Evolutionary conservation across 1,140 invertebrate species (phyloP).

Genomic region (Gyrodactylus salaris): DNA sequence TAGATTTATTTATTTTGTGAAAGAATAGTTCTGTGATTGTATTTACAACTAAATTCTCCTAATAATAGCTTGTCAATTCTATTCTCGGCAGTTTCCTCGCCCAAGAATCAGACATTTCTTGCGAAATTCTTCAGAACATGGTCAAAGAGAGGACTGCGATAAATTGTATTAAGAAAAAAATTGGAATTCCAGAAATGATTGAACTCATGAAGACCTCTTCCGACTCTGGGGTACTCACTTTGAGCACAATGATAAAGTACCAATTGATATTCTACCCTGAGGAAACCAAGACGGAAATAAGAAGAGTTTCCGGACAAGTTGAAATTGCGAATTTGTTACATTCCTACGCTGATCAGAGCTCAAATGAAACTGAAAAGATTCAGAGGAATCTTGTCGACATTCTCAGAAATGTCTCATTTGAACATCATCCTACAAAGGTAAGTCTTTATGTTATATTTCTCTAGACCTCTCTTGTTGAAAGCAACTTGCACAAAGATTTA

Average conservation of each 20-base stretch:
- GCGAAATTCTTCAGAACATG: not conserved
- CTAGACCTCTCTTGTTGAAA: no score
- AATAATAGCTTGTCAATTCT: not conserved
- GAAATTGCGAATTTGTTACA: not conserved
- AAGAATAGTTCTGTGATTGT: no score
- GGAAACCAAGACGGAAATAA: not conserved
- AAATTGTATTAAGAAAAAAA: not conserved
- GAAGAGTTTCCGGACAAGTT: not conserved
- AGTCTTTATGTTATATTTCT: no score
- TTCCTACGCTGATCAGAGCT: not conserved
- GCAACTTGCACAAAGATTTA: not conserved
- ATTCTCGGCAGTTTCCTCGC: not conserved
- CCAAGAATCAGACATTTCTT: not conserved
- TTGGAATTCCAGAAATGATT: not conserved
- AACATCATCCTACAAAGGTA: not conserved
- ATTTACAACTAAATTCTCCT: not conserved
- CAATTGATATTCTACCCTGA: not conserved
- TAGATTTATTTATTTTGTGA: no score
- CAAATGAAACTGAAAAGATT: not conserved
- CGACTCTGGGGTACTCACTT: not conserved
- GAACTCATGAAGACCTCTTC: not conserved
- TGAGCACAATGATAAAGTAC: not conserved
- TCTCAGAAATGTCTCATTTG: not conserved
- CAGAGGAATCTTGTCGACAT: not conserved
- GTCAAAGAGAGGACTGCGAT: not conserved